A percentile compares a stretch with the other conserved stretches of the same genome.
These are phyloP conservation scores for Notiomystis cincta DNA, from an alignment of 2,113 vertebrate species.

Conservation along the genomic window DNA sequence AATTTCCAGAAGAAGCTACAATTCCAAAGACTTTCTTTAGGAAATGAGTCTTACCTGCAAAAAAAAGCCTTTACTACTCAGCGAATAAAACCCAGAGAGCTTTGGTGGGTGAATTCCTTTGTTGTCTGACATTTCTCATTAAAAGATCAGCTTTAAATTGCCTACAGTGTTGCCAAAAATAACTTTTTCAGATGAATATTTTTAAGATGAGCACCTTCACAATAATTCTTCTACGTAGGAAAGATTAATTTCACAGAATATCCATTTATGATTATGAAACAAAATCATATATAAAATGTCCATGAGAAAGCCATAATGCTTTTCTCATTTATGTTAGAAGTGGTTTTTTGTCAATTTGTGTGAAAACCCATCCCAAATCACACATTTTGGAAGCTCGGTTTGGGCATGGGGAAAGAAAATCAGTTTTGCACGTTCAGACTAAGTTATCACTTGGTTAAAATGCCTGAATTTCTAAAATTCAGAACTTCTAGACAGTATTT, in stretches of 20 bases:
- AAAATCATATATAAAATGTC: not conserved
- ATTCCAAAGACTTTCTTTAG: not conserved
- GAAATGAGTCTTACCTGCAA: not conserved
- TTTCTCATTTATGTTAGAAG: not conserved
- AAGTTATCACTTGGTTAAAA: not conserved
- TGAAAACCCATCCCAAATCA: not conserved
- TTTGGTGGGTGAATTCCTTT: not conserved
- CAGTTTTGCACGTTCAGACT: not conserved
- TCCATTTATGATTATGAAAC: not conserved
- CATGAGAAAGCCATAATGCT: not conserved
- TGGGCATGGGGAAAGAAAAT: not conserved
- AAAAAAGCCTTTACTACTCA: not conserved
- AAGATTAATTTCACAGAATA: not conserved
- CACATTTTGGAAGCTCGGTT: not conserved
- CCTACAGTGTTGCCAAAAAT: not conserved
- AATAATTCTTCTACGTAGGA: not conserved
- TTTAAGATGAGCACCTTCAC: not conserved
- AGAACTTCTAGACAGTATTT: not conserved
- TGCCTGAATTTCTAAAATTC: not conserved
- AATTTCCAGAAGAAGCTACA: not conserved
- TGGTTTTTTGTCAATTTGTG: not conserved
- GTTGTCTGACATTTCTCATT: not conserved
- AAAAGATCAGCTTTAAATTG: not conserved
- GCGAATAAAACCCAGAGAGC: not conserved
- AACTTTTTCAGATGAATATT: not conserved